phyloP scores from a whole-genome alignment of 2,113 vertebrate species.

The Caretta caretta region DNA sequence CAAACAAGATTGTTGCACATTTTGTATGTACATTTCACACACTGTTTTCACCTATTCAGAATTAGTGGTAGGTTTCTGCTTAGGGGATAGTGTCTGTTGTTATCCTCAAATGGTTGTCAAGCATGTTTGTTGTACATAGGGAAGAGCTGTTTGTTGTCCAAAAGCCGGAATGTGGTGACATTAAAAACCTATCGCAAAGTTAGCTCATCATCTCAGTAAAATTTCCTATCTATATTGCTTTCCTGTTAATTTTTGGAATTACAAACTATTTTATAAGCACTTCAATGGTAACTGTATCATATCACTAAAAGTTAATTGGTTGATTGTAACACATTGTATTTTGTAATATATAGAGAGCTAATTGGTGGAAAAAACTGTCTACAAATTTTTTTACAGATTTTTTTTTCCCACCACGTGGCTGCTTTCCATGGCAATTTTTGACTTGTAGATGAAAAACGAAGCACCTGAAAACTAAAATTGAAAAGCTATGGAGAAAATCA shows the following conservation, averaged over 20 bases:
- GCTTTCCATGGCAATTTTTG: not conserved
- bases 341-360: not conserved
- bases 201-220: not conserved
- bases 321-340: not conserved
- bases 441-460: not conserved
- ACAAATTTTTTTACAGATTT: not conserved
- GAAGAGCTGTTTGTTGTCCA: not conserved
- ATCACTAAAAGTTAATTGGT: not conserved
- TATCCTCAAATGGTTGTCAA: not conserved
- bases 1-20: not conserved
- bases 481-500: not conserved
- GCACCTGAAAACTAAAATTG: not conserved
- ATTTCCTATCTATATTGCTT: not conserved
- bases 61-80: not conserved
- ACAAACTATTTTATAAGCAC: not conserved
- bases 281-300: not conserved
- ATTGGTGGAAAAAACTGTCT: not conserved
- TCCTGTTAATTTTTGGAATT: not conserved
- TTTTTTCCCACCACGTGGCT: not conserved
- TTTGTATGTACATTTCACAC: not conserved
- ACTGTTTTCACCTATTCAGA: not conserved
- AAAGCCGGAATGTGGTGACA: not conserved
- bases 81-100: not conserved
- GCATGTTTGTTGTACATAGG: fast-evolving
- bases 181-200: not conserved